These are phyloP conservation scores for Sterna hirundo DNA, from an alignment of 2,113 vertebrate genomes.

Conservation along the genomic window DNA sequence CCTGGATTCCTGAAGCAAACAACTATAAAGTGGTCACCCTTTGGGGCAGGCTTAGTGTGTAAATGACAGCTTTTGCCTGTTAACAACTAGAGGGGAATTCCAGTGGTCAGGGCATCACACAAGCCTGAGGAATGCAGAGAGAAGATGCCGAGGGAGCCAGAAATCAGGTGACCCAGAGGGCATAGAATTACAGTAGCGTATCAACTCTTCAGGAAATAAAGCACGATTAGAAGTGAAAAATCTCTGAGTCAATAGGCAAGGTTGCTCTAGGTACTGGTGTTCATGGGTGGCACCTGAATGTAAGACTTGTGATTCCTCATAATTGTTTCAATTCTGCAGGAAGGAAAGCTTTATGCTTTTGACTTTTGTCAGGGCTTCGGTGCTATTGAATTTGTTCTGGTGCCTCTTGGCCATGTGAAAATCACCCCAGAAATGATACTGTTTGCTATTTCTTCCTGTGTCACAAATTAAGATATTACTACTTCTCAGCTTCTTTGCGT, in stretches of 20 bases:
- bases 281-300: not conserved
- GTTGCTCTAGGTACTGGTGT: not conserved
- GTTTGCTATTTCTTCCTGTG: not conserved
- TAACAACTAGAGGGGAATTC: not conserved
- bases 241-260: not conserved
- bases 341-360: not conserved
- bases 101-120: not conserved
- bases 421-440: not conserved
- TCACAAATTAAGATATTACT: not conserved
- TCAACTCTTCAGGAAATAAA: not conserved
- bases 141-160: not conserved
- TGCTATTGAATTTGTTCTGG: not conserved
- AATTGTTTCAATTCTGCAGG: not conserved
- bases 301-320: not conserved
- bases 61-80: not conserved
- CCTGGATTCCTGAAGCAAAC: not conserved
- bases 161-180: not conserved
- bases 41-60: not conserved
- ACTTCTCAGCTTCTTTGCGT: not conserved
- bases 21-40: not conserved
- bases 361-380: not conserved
- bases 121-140: not conserved
- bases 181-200: not conserved
- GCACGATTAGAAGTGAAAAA: not conserved
- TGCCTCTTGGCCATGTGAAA: not conserved